Evolutionary conservation across 1,140 invertebrate species (phyloP), one percentile per base, ranked within the genome.

Genomic region (Coenobita brevimanus): DNA sequence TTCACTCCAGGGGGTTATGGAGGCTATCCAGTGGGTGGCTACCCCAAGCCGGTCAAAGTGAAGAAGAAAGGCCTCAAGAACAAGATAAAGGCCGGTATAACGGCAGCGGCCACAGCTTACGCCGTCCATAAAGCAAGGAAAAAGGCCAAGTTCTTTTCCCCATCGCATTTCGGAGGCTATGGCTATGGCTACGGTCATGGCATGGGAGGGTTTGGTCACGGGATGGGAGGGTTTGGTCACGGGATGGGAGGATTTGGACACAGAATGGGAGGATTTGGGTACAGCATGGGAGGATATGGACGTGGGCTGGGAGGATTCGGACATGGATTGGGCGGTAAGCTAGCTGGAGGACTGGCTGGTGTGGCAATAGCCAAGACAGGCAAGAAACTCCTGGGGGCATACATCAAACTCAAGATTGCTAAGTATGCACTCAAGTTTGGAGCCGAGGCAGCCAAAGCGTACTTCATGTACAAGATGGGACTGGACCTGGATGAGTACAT

Each of bases 341-440:
- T 67, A 3, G 41, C 24, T 2, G 84, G 36, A 3, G 84, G 84
- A n/a, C 33, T 73, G 15, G 76, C 24, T 17, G 84, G 76, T 2
- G 17, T 80, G 30, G 75, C 60, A 10, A 76, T 67, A 17, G 76
- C 27, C 8, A 87, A 87, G 64, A 41, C 38, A 10, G 84, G 57
- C 41, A 87, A 87, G 84, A 87, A 79, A 46, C 27, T 87, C 17
- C 64, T 87, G 13, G 84, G 84, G 1, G 84, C 84, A 3, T 87
- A 87, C 76, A 46, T 87, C 30, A 87, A 87, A 46, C 24, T 87
- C 3, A 27, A 87, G 76, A 87, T 87, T 3, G 84, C 84, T 1
- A 87, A 80, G 43, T 87, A 87, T 21, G 84, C 84, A n/a, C 76
- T 87, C 46, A 87, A 87, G 33, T 87, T 87, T 36, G 84, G 84